Evolutionary conservation across 2,888 invertebrate species (phyloP), one percentile per base, ranked within the genome.

Genomic region (Lysandra bellargus): DNA sequence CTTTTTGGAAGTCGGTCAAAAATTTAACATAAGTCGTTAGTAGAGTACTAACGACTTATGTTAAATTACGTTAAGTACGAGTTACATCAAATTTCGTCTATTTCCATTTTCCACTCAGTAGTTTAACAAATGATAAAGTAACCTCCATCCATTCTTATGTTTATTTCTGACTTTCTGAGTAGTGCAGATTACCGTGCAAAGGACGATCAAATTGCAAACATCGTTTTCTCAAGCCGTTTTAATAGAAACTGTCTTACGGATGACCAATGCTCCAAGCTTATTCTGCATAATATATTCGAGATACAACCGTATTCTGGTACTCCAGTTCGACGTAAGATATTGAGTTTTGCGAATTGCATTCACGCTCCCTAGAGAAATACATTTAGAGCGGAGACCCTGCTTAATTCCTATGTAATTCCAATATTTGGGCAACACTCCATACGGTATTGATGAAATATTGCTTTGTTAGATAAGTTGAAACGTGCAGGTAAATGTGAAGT

Each of bases 281-380:
- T 53, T 53, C 49, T 33, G 49, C 30, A 76, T 76, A 75, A 30
- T 75, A 53, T 57, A 75, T 76, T 33, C 17, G 14, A 76, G 57
- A 57, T 76, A 57, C 17, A 78, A 80, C 79, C 79, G 75, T 79
- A 81, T 79, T 78, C 80, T 79, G 80, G 79, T 79, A 80, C 80
- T 80, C 79, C 60, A 53, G 64, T 61, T 44, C 78, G 74, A 80
- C 78, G 81, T 81, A 79, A 81, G 80, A 82, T 81, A 80, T 80
- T 79, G 79, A 80, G 81, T 81, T 82, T 82, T 80, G 80, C 79
- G 79, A 81, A 81, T 82, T 81, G 81, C 81, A 82, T 82, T 82
- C 79, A 80, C 60, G 57, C 33, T 80, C 82, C 80, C 82, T 1
- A 14, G 82, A 82, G 82, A 80, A 80, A 80, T 82, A 80, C 79